Evolutionary conservation across 2,888 invertebrate genomes (phyloP).

Genomic region (Leptodirus hochenwartii): DNA sequence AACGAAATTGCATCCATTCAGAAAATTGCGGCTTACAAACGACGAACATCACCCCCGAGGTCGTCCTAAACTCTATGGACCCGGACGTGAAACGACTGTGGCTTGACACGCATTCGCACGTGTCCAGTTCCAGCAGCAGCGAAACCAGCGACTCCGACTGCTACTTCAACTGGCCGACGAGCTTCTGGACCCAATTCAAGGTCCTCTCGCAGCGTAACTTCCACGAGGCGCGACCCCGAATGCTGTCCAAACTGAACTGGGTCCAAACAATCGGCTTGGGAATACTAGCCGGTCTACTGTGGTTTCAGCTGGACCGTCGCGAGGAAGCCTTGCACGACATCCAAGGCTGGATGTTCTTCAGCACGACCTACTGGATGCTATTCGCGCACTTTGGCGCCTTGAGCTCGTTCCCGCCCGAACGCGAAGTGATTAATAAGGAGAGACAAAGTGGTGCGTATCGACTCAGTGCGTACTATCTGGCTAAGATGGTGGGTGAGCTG

Average conservation of each 20-base stretch:
- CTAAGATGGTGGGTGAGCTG: slow-evolving; percentile 65
- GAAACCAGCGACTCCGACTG: slow-evolving; percentile 39
- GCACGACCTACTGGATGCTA: slow-evolving; percentile 67
- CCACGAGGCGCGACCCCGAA: slow-evolving; percentile 52
- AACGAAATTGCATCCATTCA: too few relatives aligned
- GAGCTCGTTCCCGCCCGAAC: slow-evolving; percentile 61
- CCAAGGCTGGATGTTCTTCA: slow-evolving; percentile 73
- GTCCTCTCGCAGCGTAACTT: slow-evolving; percentile 59
- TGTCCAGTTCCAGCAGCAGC: slow-evolving; percentile 34
- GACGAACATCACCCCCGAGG: slow-evolving; percentile 17
- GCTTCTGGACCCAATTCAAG: slow-evolving; percentile 60
- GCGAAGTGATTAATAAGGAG: slow-evolving; percentile 65
- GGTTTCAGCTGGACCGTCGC: slow-evolving; percentile 58
- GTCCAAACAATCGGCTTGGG: slow-evolving; percentile 56
- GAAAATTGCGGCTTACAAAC: too few relatives aligned
- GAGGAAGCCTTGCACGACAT: slow-evolving; percentile 60
- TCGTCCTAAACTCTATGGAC: slow-evolving; percentile 28
- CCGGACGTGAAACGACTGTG: slow-evolving; percentile 48
- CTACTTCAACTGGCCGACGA: slow-evolving; percentile 52
- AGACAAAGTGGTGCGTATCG: slow-evolving; percentile 60
- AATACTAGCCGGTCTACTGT: slow-evolving; percentile 53
- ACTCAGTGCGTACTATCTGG: slow-evolving; percentile 61
- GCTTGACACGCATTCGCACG: slow-evolving; percentile 51
- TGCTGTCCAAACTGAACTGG: slow-evolving; percentile 62
- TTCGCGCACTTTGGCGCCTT: slow-evolving; percentile 55